Evolutionary conservation across 2,797 vertebrate genomes (phyloP), one percentile per base, ranked within the genome.

Genomic region (Hozukius guyotensis): DNA sequence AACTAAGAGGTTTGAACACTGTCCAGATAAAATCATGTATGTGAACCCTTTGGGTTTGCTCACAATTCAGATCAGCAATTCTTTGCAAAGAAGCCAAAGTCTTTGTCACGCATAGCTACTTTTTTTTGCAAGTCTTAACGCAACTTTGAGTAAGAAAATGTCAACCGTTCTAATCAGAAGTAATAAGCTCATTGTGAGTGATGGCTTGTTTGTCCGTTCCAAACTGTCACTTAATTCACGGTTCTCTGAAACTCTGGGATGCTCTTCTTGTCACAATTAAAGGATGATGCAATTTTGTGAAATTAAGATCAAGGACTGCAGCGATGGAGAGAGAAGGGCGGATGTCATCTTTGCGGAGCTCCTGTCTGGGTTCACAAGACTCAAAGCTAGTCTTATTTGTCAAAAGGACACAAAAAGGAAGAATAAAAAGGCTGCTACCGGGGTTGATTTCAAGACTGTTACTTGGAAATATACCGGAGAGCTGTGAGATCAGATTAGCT

Each of bases 21-120:
- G 49, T 74, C 61, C 70, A 81, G 69, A 80, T 74, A 2, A 73
- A 69, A 32, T 46, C 25, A 74, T 87, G 78, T 55, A 75, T 11
- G 8, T 2, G 7, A 82, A 72, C 42, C 2, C 12, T 53, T 24
- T 62, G 32, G 10, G 12, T 79, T 70, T 59, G 22, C 55, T 66
- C 22, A 10, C 20, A 4, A 16, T 61, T 74, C 18, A 72, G 59
- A 80, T 64, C 61, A 72, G 55, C 1, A 56, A 61, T 56, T 72
- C 22, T 72, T 59, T 67, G 13, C n/a, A 24, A 49, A 81, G 42
- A 46, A 62, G 67, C 60, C 53, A 74, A 59, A 25, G 34, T 53
- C 55, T 82, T 53, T 53, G 49, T 22, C 49, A 53, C 20, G 9
- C 9, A 5, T 22, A n/a, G 49, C 49, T 53, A 53, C 49, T 46